Base-by-base conservation (phyloP, 2,797 vertebrate genomes). In the Knipowitschia caucasica region DNA sequence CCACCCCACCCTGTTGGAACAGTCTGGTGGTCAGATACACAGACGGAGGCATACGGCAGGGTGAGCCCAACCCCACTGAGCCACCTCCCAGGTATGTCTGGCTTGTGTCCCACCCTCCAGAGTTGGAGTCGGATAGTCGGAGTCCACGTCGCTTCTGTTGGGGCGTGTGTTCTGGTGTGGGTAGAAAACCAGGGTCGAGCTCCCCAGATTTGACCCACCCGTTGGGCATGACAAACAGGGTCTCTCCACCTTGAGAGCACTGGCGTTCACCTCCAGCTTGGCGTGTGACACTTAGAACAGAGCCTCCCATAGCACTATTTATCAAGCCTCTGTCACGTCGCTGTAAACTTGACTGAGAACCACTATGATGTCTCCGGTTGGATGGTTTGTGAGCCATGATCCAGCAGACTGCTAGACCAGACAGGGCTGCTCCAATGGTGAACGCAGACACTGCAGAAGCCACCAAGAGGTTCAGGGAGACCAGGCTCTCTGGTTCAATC, bases 111-210 rank as follows among this genome's bases (percentile, higher is more conserved):
- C 95, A 96, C 11, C 81, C 91, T 30, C 81, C 91, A 2, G 92
- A 90, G 64, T 90, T 89, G 44, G 90, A 91, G 72, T 92, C 90
- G 0, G 90, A 85, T 5, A 93, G 64, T 1, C 89, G 87, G 8
- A 92, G 77, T 20, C 90, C 90, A 29, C 89, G 85, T 2, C 92
- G 89, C 72, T 97, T 95, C 67, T 97, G 95, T 85, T 95, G 88
- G 0, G 95, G 96, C 1, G 96, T 98, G 86, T 98, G 95, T 89
- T 98, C 96, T 0, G 96, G 96, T 0, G 95, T 98, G 44, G 95
- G 96, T 49, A 98, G 88, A 49, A 98, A 92, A 27, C 93, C 94
- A 0, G 94, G 91, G 82, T 96, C 94, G 12, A 98, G 86, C 76
- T 96, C 93, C 4, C 92, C 92, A 0, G 91, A 93, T 78, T 95